phyloP scores from a whole-genome alignment of 2,113 vertebrate genomes.

The Aegypius monachus region DNA sequence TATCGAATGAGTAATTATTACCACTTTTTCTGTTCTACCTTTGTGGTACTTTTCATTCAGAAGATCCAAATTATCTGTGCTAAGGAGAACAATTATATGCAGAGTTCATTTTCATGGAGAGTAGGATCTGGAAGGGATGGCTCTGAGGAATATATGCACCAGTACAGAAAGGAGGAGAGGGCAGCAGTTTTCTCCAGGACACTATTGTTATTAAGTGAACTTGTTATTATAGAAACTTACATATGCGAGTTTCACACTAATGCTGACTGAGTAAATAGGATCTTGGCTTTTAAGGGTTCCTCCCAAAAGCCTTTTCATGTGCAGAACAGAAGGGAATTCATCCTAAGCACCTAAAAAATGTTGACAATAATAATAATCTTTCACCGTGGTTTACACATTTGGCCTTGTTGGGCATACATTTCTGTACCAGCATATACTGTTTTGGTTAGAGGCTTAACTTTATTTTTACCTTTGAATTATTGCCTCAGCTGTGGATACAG shows the following conservation, averaged over 20 bases:
- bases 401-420: neutral
- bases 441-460: neutral
- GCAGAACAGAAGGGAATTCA: neutral
- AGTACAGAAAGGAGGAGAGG: neutral
- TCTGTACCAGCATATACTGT: neutral
- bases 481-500: neutral
- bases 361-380: neutral
- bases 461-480: neutral
- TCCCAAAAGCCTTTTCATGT: neutral
- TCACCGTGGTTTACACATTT: neutral
- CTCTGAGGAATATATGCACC: neutral
- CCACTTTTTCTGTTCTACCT: neutral
- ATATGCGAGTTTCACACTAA: neutral
- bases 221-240: neutral
- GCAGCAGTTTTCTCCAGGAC: neutral
- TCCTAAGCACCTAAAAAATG: neutral
- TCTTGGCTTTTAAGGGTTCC: neutral
- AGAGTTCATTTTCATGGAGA: neutral
- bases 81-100: neutral
- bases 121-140: neutral
- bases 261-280: neutral
- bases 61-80: neutral
- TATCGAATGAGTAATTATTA: neutral
- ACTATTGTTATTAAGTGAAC: neutral
- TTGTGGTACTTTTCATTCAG: neutral